phyloP scores from a whole-genome alignment of 2,797 vertebrate genomes.

The Monodelphis domestica region DNA sequence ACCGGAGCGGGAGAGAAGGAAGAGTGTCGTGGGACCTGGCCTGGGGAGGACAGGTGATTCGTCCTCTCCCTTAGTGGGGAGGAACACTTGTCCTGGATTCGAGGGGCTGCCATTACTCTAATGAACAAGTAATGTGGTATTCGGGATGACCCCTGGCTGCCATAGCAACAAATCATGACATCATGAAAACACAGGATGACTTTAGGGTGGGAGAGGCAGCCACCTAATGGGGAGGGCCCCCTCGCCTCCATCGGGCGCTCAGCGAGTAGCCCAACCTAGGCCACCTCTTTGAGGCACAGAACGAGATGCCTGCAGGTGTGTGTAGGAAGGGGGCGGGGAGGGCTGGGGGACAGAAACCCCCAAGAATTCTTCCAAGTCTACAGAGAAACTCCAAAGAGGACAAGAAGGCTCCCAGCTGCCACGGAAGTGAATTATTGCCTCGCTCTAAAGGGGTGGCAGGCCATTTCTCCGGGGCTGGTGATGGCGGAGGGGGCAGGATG shows the following conservation, averaged over 20 bases:
- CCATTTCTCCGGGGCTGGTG: not conserved
- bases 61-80: conserved; percentile 3
- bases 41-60: conserved; percentile 1
- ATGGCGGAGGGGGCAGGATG: not conserved
- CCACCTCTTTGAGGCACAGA: conserved; percentile 37
- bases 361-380: not conserved
- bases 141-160: conserved; percentile 54
- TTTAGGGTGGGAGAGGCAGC: conserved; percentile 47
- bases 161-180: conserved; percentile 62
- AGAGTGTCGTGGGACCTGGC: not conserved
- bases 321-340: not conserved
- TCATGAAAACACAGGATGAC: conserved; percentile 55
- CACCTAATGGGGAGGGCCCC: conserved; percentile 49
- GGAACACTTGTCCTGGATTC: conserved; percentile 6
- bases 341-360: not conserved
- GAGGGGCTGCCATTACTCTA: conserved; percentile 57
- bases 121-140: conserved; percentile 53
- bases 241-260: conserved; percentile 38
- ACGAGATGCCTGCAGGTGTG: conserved; percentile 6
- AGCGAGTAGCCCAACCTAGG: conserved; percentile 60
- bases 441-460: not conserved
- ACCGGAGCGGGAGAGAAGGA: not conserved
- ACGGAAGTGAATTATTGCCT: not conserved
- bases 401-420: not conserved
- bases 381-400: not conserved